These are phyloP conservation scores for Drosophila stalkeri DNA, from an alignment of 2,888 invertebrate genomes.

Conservation along the genomic window DNA sequence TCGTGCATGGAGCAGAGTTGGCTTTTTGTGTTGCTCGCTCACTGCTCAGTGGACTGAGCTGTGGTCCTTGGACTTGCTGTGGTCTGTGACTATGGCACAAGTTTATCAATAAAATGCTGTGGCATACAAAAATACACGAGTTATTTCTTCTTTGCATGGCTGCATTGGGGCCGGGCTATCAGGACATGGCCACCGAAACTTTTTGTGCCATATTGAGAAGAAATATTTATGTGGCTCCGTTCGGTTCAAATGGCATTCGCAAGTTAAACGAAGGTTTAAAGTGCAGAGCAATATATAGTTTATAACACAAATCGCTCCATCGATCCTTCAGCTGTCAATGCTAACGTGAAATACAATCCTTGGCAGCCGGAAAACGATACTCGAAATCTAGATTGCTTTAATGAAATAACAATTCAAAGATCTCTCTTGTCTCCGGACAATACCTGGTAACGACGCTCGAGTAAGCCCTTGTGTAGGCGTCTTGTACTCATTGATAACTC, in stretches of 20 bases:
- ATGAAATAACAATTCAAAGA: constrained; percentile 39
- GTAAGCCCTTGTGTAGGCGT: constrained; percentile 51
- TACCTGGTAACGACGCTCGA: constrained; percentile 30
- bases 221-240: constrained; percentile 51
- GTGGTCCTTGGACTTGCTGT: constrained; percentile 49
- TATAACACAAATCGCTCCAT: constrained; percentile 46
- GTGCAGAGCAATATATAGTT: not conserved
- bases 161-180: constrained; percentile 56
- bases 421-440: constrained; percentile 28
- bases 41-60: constrained; percentile 37
- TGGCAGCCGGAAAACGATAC: constrained; percentile 60
- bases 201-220: constrained; percentile 58
- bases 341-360: constrained; percentile 56
- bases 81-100: constrained; percentile 48
- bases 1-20: constrained; percentile 54
- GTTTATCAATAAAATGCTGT: constrained; percentile 79
- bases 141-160: constrained; percentile 76
- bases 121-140: constrained; percentile 74
- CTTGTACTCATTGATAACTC: constrained; percentile 64
- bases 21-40: constrained; percentile 50
- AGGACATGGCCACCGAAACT: constrained; percentile 55
- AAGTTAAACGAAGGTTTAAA: constrained; percentile 27
- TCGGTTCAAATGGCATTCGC: constrained; percentile 39
- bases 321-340: constrained; percentile 55
- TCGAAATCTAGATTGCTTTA: constrained; percentile 51